phyloP scores from a whole-genome alignment of 1,140 invertebrate genomes.

The Tigriopus japonicus region DNA sequence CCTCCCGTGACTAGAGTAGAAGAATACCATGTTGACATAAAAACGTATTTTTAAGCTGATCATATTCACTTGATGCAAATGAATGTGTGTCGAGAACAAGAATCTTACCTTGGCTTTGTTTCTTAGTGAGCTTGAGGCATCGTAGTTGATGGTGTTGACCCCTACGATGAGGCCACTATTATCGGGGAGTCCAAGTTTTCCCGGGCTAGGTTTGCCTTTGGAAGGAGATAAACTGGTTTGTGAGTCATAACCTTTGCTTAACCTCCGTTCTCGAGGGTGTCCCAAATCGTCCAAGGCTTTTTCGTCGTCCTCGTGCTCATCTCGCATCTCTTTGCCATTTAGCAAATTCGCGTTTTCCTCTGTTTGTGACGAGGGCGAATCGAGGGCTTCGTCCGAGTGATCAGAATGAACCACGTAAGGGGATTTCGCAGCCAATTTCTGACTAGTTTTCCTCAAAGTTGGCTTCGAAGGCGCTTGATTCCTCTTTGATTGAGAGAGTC shows the following conservation, averaged over 20 bases:
- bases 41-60: too few species aligned
- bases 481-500: too few species aligned
- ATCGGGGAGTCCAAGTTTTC: constrained; percentile 10
- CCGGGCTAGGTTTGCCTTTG: neutral
- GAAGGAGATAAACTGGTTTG: neutral
- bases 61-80: too few species aligned
- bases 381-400: too few species aligned
- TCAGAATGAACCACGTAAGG: too few species aligned
- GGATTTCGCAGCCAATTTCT: too few species aligned
- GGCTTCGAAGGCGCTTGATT: too few species aligned
- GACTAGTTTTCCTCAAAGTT: too few species aligned
- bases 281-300: neutral
- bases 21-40: constrained; percentile 19
- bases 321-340: neutral
- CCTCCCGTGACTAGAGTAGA: constrained; percentile 53
- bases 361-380: neutral
- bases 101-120: constrained; percentile 8
- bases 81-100: too few species aligned
- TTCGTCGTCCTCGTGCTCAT: neutral
- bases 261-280: neutral
- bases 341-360: neutral
- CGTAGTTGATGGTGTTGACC: constrained; percentile 14
- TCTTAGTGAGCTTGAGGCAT: constrained; percentile 5
- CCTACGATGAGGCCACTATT: constrained; percentile 12
- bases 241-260: neutral